phyloP scores from a whole-genome alignment of 2,797 vertebrate genomes.

The Strix occidentalis region DNA sequence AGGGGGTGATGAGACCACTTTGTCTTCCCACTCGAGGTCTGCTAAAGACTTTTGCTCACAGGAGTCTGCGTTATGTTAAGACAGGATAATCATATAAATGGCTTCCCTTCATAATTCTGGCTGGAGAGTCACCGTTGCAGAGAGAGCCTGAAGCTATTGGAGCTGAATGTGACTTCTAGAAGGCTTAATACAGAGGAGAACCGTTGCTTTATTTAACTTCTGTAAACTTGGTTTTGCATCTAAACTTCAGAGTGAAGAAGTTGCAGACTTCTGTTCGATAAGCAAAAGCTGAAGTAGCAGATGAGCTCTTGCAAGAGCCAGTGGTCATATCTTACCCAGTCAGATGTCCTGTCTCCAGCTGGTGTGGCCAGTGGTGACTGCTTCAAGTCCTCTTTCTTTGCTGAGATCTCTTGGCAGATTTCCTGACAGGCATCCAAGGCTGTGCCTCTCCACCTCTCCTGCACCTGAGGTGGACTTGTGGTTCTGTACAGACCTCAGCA shows the following conservation, averaged over 20 bases:
- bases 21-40: accelerated
- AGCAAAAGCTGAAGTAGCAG: not conserved
- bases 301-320: not conserved
- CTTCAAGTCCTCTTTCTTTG: not conserved
- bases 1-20: accelerated
- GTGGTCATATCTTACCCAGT: accelerated
- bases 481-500: not conserved
- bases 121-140: not conserved
- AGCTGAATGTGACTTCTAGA: not conserved
- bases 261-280: not conserved
- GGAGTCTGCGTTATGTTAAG: not conserved
- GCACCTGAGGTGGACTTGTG: not conserved
- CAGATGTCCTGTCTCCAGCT: not conserved
- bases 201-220: not conserved
- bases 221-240: not conserved
- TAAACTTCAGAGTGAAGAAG: not conserved
- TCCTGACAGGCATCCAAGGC: not conserved
- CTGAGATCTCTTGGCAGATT: not conserved
- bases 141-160: not conserved
- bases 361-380: not conserved
- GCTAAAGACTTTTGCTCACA: not conserved
- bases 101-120: not conserved
- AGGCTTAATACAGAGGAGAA: not conserved
- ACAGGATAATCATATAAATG: not conserved
- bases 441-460: not conserved